Conservation (phyloP, 1,140 invertebrate species). For the Pseudachorutes palmiensis region DNA sequence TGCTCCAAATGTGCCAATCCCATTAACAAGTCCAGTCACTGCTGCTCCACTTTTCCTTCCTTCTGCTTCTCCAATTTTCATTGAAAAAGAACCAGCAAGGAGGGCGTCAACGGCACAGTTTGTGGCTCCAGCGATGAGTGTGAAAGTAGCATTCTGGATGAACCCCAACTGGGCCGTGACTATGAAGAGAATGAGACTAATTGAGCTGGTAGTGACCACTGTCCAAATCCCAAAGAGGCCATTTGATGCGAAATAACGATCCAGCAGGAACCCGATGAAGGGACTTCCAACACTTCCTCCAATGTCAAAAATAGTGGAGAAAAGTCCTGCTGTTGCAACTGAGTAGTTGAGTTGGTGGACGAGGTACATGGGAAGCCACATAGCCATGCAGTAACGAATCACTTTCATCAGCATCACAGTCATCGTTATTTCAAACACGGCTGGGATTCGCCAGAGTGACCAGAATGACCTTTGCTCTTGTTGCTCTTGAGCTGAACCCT, state of each 20-base stretch:
- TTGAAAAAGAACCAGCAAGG: conserved; percentile 45
- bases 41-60: conserved; percentile 46
- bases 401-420: conserved; percentile 49
- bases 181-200: conserved; percentile 45
- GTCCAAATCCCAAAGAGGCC: conserved; percentile 45
- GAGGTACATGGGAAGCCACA: conserved; percentile 51
- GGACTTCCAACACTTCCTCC: conserved; percentile 49
- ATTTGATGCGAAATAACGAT: conserved; percentile 43
- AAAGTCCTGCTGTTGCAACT: conserved; percentile 45
- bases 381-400: conserved; percentile 51
- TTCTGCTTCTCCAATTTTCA: conserved; percentile 47
- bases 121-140: conserved; percentile 47
- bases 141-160: conserved; percentile 44
- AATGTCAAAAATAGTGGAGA: conserved; percentile 50
- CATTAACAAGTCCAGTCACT: conserved; percentile 47
- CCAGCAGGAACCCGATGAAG: conserved; percentile 45
- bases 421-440: conserved; percentile 47
- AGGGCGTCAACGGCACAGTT: conserved; percentile 50
- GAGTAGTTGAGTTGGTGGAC: conserved; percentile 46
- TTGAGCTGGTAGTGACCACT: conserved; percentile 42
- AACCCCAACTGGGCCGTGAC: conserved; percentile 45
- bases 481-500: not conserved
- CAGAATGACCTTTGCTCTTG: conserved; percentile 17
- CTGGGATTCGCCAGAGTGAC: conserved; percentile 41
- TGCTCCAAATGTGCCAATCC: conserved; percentile 49